phyloP scores from a whole-genome alignment of 2,888 invertebrate species.

The Teleiodes luculella region DNA sequence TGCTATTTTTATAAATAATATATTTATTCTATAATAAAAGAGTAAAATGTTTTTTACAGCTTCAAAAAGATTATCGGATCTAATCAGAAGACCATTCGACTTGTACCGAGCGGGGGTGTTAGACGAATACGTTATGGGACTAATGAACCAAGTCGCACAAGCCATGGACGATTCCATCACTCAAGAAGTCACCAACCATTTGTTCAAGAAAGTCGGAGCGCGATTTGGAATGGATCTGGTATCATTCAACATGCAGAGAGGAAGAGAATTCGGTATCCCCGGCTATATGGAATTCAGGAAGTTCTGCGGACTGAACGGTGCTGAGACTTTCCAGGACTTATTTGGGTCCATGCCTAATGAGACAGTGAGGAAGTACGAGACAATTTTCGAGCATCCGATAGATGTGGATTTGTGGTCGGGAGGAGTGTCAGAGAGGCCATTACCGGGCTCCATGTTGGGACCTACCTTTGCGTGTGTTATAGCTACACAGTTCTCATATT shows the following conservation, averaged over 20 bases:
- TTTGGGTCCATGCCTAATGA: constrained; percentile 93
- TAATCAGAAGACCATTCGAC: constrained; percentile 93
- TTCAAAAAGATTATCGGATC: constrained; percentile 91
- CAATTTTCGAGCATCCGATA: constrained; percentile 92
- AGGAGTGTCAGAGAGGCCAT: constrained; percentile 93
- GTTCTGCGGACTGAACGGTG: constrained; percentile 91
- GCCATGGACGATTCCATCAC: constrained; percentile 97
- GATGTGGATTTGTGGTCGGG: constrained; percentile 98
- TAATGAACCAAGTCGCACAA: constrained; percentile 96
- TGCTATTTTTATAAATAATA: too few relatives aligned
- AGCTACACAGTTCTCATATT: constrained; percentile 94
- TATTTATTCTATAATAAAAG: too few relatives aligned
- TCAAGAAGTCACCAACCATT: constrained; percentile 92
- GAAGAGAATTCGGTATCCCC: constrained; percentile 93
- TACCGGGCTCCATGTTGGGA: constrained; percentile 95
- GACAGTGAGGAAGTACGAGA: constrained; percentile 88
- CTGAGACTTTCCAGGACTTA: constrained; percentile 87
- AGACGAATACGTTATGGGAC: constrained; percentile 94
- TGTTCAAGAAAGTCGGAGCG: constrained; percentile 89
- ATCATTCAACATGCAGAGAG: constrained; percentile 95
- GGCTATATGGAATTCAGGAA: constrained; percentile 96
- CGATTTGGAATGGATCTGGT: constrained; percentile 93
- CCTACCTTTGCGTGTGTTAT: constrained; percentile 97
- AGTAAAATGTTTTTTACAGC: too few relatives aligned
- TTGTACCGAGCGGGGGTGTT: constrained; percentile 93